Conservation (phyloP, 2,888 invertebrate species). For the Strigamia maritima region DNA sequence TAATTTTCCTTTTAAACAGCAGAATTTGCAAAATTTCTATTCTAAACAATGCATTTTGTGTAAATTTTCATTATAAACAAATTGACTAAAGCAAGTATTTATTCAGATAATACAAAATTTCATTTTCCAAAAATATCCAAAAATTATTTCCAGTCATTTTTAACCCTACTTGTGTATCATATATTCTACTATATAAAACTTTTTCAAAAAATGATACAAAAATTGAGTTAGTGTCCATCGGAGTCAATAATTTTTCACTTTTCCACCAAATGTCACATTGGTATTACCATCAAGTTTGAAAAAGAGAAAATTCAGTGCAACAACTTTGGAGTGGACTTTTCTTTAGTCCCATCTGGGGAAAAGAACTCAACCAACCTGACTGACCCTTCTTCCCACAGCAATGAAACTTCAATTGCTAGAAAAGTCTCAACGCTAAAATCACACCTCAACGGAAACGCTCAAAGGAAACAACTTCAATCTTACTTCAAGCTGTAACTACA, state of each 20-base stretch:
- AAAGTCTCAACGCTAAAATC: constrained; percentile 27
- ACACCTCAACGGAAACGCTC: constrained; percentile 17
- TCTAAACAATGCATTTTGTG: too few relatives aligned
- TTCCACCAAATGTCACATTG: background rate
- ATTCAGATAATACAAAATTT: too few relatives aligned
- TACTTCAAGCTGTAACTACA: constrained; percentile 23
- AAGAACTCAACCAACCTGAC: constrained; percentile 1
- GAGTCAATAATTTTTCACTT: background rate
- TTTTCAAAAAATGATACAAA: too few relatives aligned
- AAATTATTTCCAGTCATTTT: too few relatives aligned
- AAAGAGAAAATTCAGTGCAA: background rate
- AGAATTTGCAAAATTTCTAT: too few relatives aligned
- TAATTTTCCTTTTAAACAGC: too few relatives aligned
- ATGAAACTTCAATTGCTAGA: constrained; percentile 25
- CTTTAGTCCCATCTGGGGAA: constrained; percentile 4
- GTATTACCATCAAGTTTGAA: background rate
- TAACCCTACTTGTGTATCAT: too few relatives aligned
- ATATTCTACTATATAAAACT: too few relatives aligned
- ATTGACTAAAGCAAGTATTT: too few relatives aligned
- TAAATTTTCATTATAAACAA: too few relatives aligned
- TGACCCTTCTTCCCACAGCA: constrained; percentile 22
- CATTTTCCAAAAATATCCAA: too few relatives aligned
- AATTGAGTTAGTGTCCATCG: too few relatives aligned
- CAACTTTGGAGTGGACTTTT: background rate
- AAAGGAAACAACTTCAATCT: constrained; percentile 22